Evolutionary conservation across 2,797 vertebrate species (phyloP), one percentile per base, ranked within the genome.

Genomic region (Choloepus didactylus): DNA sequence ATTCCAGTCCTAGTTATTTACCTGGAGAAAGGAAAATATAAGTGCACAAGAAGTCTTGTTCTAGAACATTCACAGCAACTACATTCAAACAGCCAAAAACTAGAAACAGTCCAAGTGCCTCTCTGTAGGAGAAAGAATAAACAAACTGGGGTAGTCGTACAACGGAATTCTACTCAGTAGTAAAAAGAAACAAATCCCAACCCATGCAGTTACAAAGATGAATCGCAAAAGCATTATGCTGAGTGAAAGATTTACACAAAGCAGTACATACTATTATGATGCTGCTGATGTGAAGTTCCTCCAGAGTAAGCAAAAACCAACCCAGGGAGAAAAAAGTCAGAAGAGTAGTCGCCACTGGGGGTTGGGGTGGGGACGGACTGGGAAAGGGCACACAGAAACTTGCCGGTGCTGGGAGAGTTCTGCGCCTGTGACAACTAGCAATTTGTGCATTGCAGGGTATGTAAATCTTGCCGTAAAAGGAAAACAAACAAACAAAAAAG

Each of bases 181-280:
- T 14, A 9, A 46, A 49, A 49, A 49, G 49, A 7, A 49, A 11
- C 49, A 7, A 9, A 23, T 10, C 38, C 54, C 54, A 14, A 25
- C 3, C 14, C 3, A 0, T 0, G 2, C 7, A 9, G 11, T 0
- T 3, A 5, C 29, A 3, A 1, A 6, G 59, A 64, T 2, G 9
- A 12, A 6, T 18, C 76, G 5, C 75, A 69, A 51, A n/a, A 11
- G 16, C 60, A 2, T 3, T 0, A 11, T 0, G 8, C 10, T 0
- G 15, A n/a, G 44, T 16, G 5, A 25, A 18, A 9, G 23, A 2
- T 16, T 19, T 9, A 41, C 4, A 3, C 2, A 0, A 23, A 4
- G 12, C 7, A 67, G 10, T 0, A 3, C 1, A 18, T 1, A 5
- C 21, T 0, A 3, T 60, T 3, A 56, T 4, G 46, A 1, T 25